These are phyloP conservation scores for Falco rusticolus DNA, from an alignment of 2,797 vertebrate genomes.

Conservation along the genomic window DNA sequence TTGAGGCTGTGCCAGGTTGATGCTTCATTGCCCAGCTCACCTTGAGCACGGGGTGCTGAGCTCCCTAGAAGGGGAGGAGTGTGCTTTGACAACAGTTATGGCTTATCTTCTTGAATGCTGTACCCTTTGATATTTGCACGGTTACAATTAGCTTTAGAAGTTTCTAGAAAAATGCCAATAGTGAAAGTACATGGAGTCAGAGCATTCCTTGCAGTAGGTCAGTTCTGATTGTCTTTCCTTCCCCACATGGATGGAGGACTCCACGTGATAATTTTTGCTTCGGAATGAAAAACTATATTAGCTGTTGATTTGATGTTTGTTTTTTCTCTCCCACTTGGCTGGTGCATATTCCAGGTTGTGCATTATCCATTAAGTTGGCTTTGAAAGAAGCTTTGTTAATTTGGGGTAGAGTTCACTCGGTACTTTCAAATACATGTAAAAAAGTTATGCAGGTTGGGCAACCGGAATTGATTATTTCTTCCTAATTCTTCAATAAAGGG, in stretches of 20 bases:
- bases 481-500: not conserved
- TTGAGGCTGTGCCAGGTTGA: not conserved
- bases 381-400: not conserved
- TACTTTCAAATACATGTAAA: not conserved
- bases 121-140: not conserved
- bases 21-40: not conserved
- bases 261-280: not conserved
- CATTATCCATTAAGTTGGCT: not conserved
- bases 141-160: not conserved
- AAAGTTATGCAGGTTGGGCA: not conserved
- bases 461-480: not conserved
- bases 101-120: not conserved
- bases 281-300: not conserved
- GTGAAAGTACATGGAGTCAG: not conserved
- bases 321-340: not conserved
- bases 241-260: not conserved
- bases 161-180: not conserved
- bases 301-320: not conserved
- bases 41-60: not conserved
- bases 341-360: fast-evolving
- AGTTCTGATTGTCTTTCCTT: not conserved
- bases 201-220: not conserved
- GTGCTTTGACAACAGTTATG: not conserved
- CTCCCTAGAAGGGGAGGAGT: not conserved
- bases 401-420: not conserved